A percentile compares a stretch with the other conserved stretches of the same genome.
Evolutionary conservation across 53 echinoderm and acorn worm genomes (phyloP).

Genomic region (Stichopus horrens): DNA sequence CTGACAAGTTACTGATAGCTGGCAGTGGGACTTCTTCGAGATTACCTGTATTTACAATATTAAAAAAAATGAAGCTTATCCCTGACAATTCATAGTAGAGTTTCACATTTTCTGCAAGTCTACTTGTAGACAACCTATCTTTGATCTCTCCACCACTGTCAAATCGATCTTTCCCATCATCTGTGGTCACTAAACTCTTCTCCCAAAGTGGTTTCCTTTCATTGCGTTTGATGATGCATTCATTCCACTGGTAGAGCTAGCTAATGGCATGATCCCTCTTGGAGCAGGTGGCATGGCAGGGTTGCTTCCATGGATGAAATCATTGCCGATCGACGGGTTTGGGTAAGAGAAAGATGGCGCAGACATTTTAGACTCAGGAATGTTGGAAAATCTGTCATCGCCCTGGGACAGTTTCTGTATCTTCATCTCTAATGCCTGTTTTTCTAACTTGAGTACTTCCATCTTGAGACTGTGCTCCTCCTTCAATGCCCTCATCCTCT

Average conservation of each 20-base stretch:
- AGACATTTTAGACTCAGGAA: not conserved
- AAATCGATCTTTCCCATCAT: no score
- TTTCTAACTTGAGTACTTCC: conserved; percentile 32
- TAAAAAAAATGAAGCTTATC: no score
- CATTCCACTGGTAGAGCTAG: not conserved
- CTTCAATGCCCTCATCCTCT: conserved; percentile 25
- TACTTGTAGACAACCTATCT: no score
- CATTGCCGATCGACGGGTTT: not conserved
- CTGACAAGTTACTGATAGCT: no score
- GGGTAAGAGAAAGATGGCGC: not conserved
- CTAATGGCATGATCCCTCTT: not conserved
- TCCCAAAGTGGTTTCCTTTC: not conserved
- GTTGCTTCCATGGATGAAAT: no score
- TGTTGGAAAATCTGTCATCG: not conserved
- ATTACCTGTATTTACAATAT: no score
- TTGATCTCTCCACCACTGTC: no score
- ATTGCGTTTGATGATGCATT: not conserved
- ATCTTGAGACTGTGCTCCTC: conserved; percentile 38
- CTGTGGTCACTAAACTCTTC: not conserved
- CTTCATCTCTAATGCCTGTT: conserved; percentile 10
- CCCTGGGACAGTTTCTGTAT: not conserved
- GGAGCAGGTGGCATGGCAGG: not conserved
- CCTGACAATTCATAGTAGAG: no score
- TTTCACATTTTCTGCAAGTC: no score
- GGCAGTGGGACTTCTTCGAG: no score